A percentile compares a stretch with the other conserved stretches of the same genome.
These are phyloP conservation scores for Calidris pygmaea DNA, from an alignment of 2,113 vertebrate species.

Conservation along the genomic window DNA sequence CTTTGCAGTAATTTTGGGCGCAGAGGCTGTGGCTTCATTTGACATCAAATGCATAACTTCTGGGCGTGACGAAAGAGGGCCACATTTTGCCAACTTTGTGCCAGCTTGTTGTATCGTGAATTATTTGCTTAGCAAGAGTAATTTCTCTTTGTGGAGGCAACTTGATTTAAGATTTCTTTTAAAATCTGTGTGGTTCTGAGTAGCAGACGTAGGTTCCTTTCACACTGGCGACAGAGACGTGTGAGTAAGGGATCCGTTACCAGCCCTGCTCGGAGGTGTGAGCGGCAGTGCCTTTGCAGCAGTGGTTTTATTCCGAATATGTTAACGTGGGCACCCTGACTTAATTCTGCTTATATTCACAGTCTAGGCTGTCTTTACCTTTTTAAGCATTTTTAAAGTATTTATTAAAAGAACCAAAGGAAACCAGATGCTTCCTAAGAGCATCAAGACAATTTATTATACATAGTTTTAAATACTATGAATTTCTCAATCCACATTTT, in stretches of 20 bases:
- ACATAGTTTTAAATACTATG: conserved; percentile 83
- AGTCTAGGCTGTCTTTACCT: conserved; percentile 87
- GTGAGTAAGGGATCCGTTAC: conserved; percentile 43
- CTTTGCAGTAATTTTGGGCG: conserved; percentile 49
- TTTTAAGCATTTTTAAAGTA: conserved; percentile 90
- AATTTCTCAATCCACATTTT: conserved; percentile 80
- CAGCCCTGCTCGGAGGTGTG: conserved; percentile 16
- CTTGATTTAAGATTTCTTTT: conserved; percentile 61
- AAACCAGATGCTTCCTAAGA: conserved; percentile 76
- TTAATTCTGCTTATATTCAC: conserved; percentile 89
- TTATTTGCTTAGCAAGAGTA: conserved; percentile 59
- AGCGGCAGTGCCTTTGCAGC: conserved; percentile 68
- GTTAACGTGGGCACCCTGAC: conserved; percentile 64
- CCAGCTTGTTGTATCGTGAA: conserved; percentile 62
- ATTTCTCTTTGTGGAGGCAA: conserved; percentile 80
- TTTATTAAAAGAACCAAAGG: conserved; percentile 89
- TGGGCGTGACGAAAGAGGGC: conserved; percentile 42
- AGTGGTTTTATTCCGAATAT: conserved; percentile 46
- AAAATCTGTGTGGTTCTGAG: conserved; percentile 74
- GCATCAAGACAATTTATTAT: conserved; percentile 79
- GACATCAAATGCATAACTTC: conserved; percentile 37
- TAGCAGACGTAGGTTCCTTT: conserved; percentile 74
- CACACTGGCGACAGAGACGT: conserved; percentile 64
- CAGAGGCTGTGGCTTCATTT: conserved; percentile 49
- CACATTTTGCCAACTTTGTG: conserved; percentile 38